Evolutionary conservation across 2,113 vertebrate species (phyloP).

Genomic region (Rafetus swinhoei): DNA sequence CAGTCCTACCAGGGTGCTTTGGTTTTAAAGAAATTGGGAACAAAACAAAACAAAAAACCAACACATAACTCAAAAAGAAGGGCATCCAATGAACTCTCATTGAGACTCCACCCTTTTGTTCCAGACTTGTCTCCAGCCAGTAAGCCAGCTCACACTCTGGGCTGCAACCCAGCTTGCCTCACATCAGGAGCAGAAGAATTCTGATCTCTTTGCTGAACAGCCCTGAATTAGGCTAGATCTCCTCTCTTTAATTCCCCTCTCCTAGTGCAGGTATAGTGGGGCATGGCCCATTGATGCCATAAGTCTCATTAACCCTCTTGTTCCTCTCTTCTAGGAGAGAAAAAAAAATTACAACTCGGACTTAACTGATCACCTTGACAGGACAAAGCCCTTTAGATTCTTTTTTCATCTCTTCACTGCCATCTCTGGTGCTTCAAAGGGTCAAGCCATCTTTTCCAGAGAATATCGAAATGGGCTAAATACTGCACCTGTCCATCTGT

Average conservation of each 20-base stretch:
- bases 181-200: neutral
- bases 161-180: neutral
- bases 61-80: neutral
- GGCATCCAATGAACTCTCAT: neutral
- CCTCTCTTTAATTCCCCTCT: neutral
- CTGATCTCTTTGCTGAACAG: neutral
- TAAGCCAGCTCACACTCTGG: neutral
- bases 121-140: neutral
- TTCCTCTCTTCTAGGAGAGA: neutral
- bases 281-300: neutral
- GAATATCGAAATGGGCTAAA: neutral
- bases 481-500: neutral
- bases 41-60: neutral
- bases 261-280: neutral
- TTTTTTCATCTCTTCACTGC: neutral
- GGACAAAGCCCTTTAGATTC: neutral
- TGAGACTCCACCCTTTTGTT: neutral
- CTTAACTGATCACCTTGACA: neutral
- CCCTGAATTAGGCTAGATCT: neutral
- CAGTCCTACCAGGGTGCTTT: neutral
- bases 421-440: neutral
- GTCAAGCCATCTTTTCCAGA: neutral
- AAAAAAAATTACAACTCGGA: neutral
- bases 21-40: neutral
- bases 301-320: neutral